Conservation (phyloP, 2,797 vertebrate genomes). For the Helarctos malayanus region DNA sequence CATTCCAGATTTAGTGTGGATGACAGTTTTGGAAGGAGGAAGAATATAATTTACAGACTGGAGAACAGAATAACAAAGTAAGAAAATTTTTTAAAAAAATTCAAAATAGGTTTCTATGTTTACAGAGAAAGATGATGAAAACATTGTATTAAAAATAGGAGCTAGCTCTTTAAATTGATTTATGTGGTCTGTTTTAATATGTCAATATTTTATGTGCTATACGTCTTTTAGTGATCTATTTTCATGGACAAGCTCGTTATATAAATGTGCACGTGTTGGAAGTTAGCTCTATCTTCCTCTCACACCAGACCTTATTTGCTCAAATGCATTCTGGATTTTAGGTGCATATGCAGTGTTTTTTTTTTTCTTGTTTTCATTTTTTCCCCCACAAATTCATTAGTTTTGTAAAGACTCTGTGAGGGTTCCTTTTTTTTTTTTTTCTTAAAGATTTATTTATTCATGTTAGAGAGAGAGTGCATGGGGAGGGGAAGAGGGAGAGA, state of each 20-base stretch:
- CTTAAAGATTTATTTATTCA: neutral
- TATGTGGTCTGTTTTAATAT: neutral
- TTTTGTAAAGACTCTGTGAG: neutral
- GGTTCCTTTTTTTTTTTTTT: neutral
- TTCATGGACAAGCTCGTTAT: neutral
- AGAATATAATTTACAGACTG: constrained; percentile 43
- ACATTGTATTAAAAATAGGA: constrained; percentile 24
- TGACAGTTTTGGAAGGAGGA: constrained; percentile 69
- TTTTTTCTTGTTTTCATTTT: neutral
- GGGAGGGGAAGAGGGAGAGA: neutral
- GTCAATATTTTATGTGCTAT: constrained; percentile 47
- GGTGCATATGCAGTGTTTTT: neutral
- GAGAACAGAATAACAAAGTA: constrained; percentile 56
- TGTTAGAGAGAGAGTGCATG: neutral
- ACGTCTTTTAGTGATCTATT: constrained; percentile 1
- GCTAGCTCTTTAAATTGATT: constrained; percentile 26
- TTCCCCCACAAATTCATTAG: neutral
- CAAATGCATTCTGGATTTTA: neutral
- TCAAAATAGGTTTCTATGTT: neutral
- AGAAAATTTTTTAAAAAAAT: neutral
- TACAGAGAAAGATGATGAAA: constrained; percentile 41
- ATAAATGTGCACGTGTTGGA: neutral
- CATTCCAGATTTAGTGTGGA: constrained; percentile 52
- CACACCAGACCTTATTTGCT: neutral
- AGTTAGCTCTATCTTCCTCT: neutral